These are phyloP conservation scores for Chironomus tepperi DNA, from an alignment of 1,140 invertebrate species.

Conservation along the genomic window DNA sequence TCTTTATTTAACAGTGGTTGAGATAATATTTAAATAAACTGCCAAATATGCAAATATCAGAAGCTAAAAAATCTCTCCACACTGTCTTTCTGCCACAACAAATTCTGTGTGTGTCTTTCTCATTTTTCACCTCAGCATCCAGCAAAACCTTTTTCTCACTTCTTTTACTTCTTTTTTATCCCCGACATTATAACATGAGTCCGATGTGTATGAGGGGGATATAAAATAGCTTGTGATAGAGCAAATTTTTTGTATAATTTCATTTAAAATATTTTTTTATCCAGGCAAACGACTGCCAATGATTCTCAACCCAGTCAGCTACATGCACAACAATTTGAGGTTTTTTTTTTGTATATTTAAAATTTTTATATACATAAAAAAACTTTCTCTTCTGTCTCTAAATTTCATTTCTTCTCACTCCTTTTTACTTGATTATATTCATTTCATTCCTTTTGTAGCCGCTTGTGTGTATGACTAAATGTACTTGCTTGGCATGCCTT, in stretches of 20 bases:
- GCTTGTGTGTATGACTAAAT: too few species aligned
- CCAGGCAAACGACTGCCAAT: not conserved
- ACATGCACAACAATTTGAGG: not conserved
- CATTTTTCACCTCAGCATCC: not conserved
- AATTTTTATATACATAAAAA: not conserved
- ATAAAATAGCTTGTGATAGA: not conserved
- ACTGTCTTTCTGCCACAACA: not conserved
- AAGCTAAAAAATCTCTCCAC: not conserved
- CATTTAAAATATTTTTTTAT: slow-evolving; percentile 1
- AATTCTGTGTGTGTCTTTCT: not conserved
- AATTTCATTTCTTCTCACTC: too few species aligned
- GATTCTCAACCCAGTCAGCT: not conserved
- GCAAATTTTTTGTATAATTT: slow-evolving; percentile 14
- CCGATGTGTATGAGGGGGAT: not conserved
- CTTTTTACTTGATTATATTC: too few species aligned
- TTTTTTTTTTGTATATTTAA: not conserved
- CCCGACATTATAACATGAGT: not conserved
- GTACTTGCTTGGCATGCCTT: too few species aligned
- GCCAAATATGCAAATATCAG: slow-evolving; percentile 8
- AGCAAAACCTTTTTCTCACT: not conserved
- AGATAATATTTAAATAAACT: slow-evolving; percentile 10
- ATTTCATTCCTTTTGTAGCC: too few species aligned
- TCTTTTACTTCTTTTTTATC: not conserved
- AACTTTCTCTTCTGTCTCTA: not conserved
- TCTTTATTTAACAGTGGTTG: slow-evolving; percentile 8